Evolutionary conservation across 1,140 invertebrate genomes (phyloP), one percentile per base, ranked within the genome.

Genomic region (Sycophaga agraensis): DNA sequence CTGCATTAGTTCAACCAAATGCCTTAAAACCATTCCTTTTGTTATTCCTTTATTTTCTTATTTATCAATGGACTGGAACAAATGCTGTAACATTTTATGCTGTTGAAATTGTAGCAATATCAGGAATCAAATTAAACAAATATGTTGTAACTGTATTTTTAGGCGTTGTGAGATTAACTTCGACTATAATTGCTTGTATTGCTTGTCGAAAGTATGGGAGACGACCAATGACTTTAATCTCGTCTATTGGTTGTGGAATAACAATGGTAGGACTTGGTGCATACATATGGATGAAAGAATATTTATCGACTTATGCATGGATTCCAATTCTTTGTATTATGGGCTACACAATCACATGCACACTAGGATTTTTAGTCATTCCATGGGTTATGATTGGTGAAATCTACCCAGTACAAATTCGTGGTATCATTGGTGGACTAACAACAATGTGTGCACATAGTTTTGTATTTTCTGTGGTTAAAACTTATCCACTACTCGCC

Each of bases 41-140:
- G 9, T 74, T 89, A 0, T 82, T 85, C 4, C 42, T 86, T 0
- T 89, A 89, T 69, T 89, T 91, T 74, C 77, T 88, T 56, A 86
- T 90, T 48, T 90, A 90, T 69, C 88, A 90, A 68, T 89, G 87
- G 80, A 88, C 87, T 28, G 89, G 89, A 0, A 86, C 89, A 2
- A 90, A 92, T 68, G 88, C 88, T 3, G 83, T 92, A 17, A 91
- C 91, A 16, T 93, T 91, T 67, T 92, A 91, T 66, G 86, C 89
- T 1, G 88, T 90, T 5, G 84, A 88, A 63, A 88, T 93, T 4
- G 91, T 92, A 73, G 76, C 86, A 69, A 79, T 83, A 37, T 86
- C 87, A 2, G 87, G 87, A 3, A 80, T 84, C 1, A 76, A 78
- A 2, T 76, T 87, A 12, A 81, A 89, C 63, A 86, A 87, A 43